These are phyloP conservation scores for Cololabis saira DNA, from an alignment of 2,113 vertebrate species.

Conservation along the genomic window DNA sequence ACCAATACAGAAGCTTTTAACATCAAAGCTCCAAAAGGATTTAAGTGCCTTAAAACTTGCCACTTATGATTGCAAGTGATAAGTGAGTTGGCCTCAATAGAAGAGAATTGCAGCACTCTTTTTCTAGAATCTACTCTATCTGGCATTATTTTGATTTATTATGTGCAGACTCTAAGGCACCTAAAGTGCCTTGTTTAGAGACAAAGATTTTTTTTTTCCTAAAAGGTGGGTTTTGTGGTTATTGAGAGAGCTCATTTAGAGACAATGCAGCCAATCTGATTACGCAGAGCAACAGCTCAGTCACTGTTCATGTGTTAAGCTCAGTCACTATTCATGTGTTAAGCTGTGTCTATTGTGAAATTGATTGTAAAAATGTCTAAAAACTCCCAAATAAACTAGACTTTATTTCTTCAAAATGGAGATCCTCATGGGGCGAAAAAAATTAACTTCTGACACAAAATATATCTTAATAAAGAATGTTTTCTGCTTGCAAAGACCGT, in stretches of 20 bases:
- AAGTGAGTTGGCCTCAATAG: slow-evolving; percentile 33
- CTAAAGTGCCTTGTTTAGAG: too few relatives aligned
- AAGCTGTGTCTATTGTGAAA: too few relatives aligned
- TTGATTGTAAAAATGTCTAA: too few relatives aligned
- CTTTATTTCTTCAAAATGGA: too few relatives aligned
- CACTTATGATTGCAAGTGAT: slow-evolving; percentile 60
- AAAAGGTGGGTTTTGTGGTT: slow-evolving; percentile 4
- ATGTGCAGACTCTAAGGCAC: slow-evolving; percentile 2
- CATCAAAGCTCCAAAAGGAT: slow-evolving; percentile 55
- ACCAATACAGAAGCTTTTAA: slow-evolving; percentile 66
- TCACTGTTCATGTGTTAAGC: too few relatives aligned
- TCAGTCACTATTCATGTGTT: too few relatives aligned
- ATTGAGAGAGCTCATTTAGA: background rate
- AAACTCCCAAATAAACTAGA: too few relatives aligned
- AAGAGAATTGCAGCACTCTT: slow-evolving; percentile 9
- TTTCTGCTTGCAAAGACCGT: too few relatives aligned
- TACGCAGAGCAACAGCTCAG: too few relatives aligned
- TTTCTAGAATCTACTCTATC: background rate
- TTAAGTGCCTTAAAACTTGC: slow-evolving; percentile 56
- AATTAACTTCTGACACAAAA: too few relatives aligned
- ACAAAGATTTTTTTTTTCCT: background rate
- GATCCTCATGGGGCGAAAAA: too few relatives aligned
- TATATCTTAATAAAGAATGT: too few relatives aligned
- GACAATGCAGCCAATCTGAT: background rate
- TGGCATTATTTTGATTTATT: slow-evolving; percentile 10